phyloP scores from a whole-genome alignment of 2,797 vertebrate species.

The Lophius americanus region DNA sequence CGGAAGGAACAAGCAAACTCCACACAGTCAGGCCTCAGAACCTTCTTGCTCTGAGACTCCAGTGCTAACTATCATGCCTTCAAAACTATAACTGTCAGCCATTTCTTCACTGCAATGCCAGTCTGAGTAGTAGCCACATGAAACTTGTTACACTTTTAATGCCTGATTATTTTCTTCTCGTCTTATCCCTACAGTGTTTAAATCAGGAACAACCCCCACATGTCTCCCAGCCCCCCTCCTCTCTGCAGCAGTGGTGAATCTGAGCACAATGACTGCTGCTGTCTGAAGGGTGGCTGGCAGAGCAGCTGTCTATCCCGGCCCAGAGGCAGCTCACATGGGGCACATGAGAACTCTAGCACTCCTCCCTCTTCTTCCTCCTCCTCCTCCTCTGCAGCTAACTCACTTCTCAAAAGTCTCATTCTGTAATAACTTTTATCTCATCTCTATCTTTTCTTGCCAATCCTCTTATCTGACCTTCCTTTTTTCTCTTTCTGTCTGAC shows the following conservation, averaged over 20 bases:
- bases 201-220: constrained; percentile 22
- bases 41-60: too few relatives aligned
- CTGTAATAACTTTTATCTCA: constrained; percentile 25
- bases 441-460: constrained; percentile 29
- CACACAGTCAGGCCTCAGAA: too few relatives aligned
- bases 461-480: constrained; percentile 29
- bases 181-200: constrained; percentile 32
- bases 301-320: constrained; percentile 47
- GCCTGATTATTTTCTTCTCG: constrained; percentile 21
- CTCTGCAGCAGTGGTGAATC: constrained; percentile 36
- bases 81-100: too few relatives aligned
- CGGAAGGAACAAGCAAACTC: too few relatives aligned
- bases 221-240: constrained; percentile 15
- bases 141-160: constrained; percentile 17
- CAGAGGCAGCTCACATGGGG: constrained; percentile 28
- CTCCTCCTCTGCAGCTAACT: constrained; percentile 18
- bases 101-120: background rate
- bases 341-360: constrained; percentile 16
- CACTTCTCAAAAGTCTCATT: constrained; percentile 19
- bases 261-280: constrained; percentile 70
- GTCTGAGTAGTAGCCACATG: constrained; percentile 1
- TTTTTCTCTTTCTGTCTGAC: constrained; percentile 17
- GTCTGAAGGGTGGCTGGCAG: constrained; percentile 63
- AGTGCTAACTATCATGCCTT: too few relatives aligned
- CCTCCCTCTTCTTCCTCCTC: background rate